Base-by-base conservation (phyloP, 1,140 invertebrate genomes). In the Drosophila bipectinata region DNA sequence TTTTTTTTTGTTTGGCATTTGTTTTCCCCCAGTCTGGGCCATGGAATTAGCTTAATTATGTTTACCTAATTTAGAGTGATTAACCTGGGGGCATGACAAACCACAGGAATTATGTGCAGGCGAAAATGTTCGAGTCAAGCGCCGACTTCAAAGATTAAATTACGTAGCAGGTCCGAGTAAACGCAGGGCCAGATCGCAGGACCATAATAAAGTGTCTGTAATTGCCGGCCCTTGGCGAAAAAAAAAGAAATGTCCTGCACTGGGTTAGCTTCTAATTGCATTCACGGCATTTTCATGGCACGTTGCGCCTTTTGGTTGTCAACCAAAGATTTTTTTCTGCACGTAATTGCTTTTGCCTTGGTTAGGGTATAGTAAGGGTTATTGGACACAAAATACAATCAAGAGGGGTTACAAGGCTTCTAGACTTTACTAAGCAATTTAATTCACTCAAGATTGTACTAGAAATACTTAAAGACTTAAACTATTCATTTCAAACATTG, bases 21-120 rank as follows among this genome's bases (percentile, higher is more conserved):
- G 56, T 61, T 80, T 67, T 62, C 30, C 41, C 26, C 34, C 34
- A 53, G 49, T 74, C 62, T 56, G 58, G 49, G 66, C 57, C 68
- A 51, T 59, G 74, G 77, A 79, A 88, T 88, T 88, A 88, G 77
- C 62, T 79, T 88, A 83, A 88, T 88, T 88, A 88, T 88, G 79
- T 88, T 88, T 88, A 83, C 84, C 79, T 88, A 88, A 88, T 89
- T 88, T 88, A 73, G 72, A 75, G 75, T 88, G 74, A 88, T 88
- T 88, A 88, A 77, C 76, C 79, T 73, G 60, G 68, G 72, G 53
- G 60, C 54, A 14, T 47, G 63, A 66, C 45, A 60, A 64, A 60
- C 78, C 82, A 48, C 74, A 75, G 66, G 61, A 72, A 87, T 62
- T 80, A 67, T 77, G 73, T 67, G 47, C 54, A 18, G 57, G 52